A percentile compares a stretch with the other conserved stretches of the same genome.
phyloP scores from a whole-genome alignment of 2,113 vertebrate genomes.

The Esox niger region DNA sequence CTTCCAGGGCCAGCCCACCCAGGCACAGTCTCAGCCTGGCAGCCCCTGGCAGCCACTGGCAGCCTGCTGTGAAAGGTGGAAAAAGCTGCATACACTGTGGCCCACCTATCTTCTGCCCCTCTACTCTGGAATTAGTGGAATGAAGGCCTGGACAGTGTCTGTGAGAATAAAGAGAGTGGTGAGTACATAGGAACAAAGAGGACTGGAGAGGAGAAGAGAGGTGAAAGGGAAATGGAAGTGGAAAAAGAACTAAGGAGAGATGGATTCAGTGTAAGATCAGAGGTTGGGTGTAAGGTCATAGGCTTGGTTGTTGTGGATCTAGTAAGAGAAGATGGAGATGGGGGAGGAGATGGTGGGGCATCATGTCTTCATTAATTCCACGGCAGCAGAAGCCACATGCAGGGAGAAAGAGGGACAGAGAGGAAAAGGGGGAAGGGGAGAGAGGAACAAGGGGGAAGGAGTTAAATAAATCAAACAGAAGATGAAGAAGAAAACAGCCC shows the following conservation, averaged over 20 bases:
- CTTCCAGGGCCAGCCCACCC: neutral
- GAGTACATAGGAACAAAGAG: no score
- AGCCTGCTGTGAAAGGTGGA: constrained; percentile 5
- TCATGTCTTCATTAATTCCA: constrained; percentile 35
- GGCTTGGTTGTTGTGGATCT: neutral
- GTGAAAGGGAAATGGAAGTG: neutral
- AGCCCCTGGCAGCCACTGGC: neutral
- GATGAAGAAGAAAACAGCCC: neutral
- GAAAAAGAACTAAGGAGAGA: neutral
- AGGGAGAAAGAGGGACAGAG: no score
- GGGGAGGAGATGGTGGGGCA: constrained; percentile 10
- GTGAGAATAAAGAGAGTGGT: neutral
- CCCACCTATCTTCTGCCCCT: neutral
- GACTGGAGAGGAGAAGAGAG: no score
- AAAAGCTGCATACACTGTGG: neutral
- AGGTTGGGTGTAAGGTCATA: neutral
- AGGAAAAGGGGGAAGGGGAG: constrained; percentile 7
- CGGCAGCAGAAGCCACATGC: constrained; percentile 24
- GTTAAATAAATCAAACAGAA: neutral
- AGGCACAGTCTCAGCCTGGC: neutral
- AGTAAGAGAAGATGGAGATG: constrained; percentile 1
- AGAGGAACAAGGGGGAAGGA: no score
- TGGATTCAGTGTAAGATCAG: no score
- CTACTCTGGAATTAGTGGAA: neutral
- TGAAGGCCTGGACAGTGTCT: neutral